Base-by-base conservation (phyloP, 2,888 invertebrate genomes). In the Bruchidius siliquastri region DNA sequence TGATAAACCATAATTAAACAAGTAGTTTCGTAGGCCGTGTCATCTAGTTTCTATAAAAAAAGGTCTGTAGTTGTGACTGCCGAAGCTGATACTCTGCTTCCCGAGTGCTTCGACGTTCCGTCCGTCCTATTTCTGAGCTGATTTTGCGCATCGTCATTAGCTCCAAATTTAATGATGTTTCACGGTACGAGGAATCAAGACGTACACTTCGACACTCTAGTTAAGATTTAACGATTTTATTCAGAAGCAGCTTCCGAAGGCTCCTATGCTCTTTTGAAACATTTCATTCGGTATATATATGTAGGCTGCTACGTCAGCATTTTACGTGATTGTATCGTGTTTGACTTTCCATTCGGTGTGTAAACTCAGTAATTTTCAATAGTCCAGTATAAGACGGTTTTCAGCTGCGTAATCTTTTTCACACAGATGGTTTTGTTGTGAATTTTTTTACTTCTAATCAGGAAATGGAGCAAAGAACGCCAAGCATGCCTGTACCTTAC, bases 91-190 rank as follows among this genome's bases (percentile, higher is more conserved):
- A 13, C 49, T 49, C 49, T 13, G 49, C 49, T 49, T 49, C 49
- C 49, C 49, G 49, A 49, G 49, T 8, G 49, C 13, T 13, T 49
- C 49, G 49, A 49, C 49, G 49, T 49, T 13, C 49, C 49, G 49
- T 49, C 69, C 30, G 22, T 22, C 76, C 77, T 75, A 73, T 69
- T 72, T 77, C 77, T 71, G 30, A 74, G 71, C 72, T 78, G 74
- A 76, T 73, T 74, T 76, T 75, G 72, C 69, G 68, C 66, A 73
- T 77, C 82, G 80, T 83, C 82, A 83, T 83, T 83, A 83, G 82
- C 83, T 80, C 76, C 77, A 79, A 80, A 82, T 82, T 83, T 83
- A 83, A 83, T 83, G 83, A 83, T 81, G 82, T 83, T 83, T 82
- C 82, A 83, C 83, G 82, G 80, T 78, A 80, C 80, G 78, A 79